Evolutionary conservation across 2,797 vertebrate species (phyloP).

Genomic region (Semotilus atromaculatus): DNA sequence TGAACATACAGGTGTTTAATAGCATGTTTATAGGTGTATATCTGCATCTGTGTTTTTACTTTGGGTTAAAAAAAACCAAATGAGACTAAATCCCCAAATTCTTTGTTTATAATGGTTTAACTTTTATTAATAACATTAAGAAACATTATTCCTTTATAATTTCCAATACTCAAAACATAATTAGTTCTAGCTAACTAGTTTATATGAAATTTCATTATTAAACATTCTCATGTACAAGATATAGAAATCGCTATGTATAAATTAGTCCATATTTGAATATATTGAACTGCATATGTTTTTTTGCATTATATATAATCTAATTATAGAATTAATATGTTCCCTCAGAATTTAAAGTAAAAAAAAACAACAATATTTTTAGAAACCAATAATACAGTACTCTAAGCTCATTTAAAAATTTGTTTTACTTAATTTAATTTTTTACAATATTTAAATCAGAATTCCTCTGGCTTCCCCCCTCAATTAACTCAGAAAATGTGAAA

Average conservation of each 20-base stretch:
- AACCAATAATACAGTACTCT: not conserved
- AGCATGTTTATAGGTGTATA: not conserved
- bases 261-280: not conserved
- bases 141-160: not conserved
- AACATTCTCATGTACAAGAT: not conserved
- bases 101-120: not conserved
- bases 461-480: not conserved
- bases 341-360: not conserved
- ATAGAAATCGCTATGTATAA: not conserved
- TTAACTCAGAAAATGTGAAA: not conserved
- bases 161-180: not conserved
- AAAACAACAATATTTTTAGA: not conserved
- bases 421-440: not conserved
- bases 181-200: not conserved
- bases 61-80: not conserved
- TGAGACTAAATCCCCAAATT: not conserved
- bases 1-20: constrained; percentile 12
- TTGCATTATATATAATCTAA: not conserved
- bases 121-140: not conserved
- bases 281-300: not conserved
- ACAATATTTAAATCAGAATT: not conserved
- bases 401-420: not conserved
- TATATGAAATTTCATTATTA: not conserved
- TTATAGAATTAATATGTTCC: not conserved
- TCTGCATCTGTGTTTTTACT: not conserved